A percentile compares a stretch with the other conserved stretches of the same genome.
These are phyloP conservation scores for Tetranychus piercei DNA, from an alignment of 2,888 invertebrate genomes.

Conservation along the genomic window DNA sequence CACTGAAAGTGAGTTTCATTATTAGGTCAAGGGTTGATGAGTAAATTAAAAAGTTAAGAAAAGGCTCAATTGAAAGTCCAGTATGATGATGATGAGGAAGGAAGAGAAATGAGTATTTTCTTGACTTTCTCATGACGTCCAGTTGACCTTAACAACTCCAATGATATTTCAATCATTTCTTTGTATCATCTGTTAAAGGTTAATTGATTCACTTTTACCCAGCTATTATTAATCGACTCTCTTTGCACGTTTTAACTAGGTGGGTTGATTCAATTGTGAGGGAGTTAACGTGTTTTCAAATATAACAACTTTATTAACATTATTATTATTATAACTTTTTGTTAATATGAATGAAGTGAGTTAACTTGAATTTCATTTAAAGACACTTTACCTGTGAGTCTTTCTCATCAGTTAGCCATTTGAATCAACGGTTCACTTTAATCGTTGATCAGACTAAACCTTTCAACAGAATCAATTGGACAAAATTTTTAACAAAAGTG, in stretches of 20 bases:
- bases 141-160: background rate
- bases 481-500: too few relatives aligned
- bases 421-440: too few relatives aligned
- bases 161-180: background rate
- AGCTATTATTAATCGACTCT: background rate
- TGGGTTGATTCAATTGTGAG: background rate
- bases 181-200: background rate
- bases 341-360: background rate
- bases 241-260: background rate
- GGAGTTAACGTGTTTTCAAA: background rate
- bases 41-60: background rate
- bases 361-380: background rate
- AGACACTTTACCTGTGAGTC: too few relatives aligned
- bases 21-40: background rate
- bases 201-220: background rate
- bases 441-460: too few relatives aligned
- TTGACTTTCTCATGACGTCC: background rate
- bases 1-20: background rate
- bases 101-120: background rate
- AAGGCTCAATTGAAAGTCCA: background rate
- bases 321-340: background rate
- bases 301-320: background rate
- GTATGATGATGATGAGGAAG: background rate
- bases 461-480: too few relatives aligned
- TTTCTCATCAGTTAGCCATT: too few relatives aligned